phyloP scores from a whole-genome alignment of 1,140 invertebrate genomes.

The Drosophila pallidifrons region DNA sequence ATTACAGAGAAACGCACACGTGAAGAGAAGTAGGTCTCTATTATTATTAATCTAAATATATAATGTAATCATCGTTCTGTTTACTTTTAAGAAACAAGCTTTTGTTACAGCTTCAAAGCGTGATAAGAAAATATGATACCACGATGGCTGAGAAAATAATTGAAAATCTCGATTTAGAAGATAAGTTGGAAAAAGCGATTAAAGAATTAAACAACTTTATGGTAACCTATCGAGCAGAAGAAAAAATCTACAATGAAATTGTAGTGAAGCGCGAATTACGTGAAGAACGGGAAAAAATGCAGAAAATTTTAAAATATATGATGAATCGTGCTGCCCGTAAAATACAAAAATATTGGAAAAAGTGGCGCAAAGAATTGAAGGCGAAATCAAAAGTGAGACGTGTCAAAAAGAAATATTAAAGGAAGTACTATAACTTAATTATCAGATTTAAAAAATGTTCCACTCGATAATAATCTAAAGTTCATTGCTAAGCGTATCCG shows the following conservation, averaged over 20 bases:
- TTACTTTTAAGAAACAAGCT: constrained; percentile 49
- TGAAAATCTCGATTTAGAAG: constrained; percentile 46
- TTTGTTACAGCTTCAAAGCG: constrained; percentile 50
- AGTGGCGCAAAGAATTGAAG: constrained; percentile 54
- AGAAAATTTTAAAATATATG: constrained; percentile 22
- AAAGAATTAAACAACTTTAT: constrained; percentile 34
- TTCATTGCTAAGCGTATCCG: too few species aligned
- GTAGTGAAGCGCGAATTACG: constrained; percentile 58
- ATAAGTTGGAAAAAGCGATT: constrained; percentile 25
- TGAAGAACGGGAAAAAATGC: constrained; percentile 16
- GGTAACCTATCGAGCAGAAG: constrained; percentile 33
- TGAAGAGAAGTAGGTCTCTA: constrained; percentile 60
- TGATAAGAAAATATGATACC: constrained; percentile 62
- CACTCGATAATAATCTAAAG: background rate
- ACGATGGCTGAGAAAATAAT: constrained; percentile 51
- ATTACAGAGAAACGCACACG: constrained; percentile 18
- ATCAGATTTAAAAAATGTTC: background rate
- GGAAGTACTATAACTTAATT: background rate
- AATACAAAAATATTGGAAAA: constrained; percentile 67
- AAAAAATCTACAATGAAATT: constrained; percentile 52
- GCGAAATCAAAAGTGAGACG: background rate
- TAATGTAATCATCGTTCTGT: too few species aligned
- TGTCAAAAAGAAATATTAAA: background rate
- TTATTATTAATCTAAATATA: background rate
- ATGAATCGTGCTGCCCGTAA: constrained; percentile 62